These are phyloP conservation scores for Fregetta grallaria DNA, from an alignment of 2,113 vertebrate species.

Conservation along the genomic window DNA sequence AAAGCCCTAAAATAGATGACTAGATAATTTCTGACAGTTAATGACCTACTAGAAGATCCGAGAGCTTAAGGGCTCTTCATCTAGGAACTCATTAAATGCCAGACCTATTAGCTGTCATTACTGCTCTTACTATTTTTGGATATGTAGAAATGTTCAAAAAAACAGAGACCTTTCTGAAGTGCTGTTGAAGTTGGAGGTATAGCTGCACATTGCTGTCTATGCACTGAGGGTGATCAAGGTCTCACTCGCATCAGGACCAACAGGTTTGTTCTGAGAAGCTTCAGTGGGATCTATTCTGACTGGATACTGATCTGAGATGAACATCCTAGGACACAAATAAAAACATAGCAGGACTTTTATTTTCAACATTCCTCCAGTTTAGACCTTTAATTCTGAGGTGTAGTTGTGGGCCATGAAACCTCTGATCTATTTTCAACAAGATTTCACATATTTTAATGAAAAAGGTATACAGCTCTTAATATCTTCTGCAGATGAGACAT, in stretches of 20 bases:
- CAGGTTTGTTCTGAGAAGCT: neutral
- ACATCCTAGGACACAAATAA: neutral
- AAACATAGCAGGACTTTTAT: neutral
- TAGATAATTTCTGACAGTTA: constrained; percentile 37
- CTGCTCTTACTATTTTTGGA: neutral
- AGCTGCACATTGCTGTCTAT: neutral
- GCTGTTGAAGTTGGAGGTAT: neutral
- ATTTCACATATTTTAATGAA: neutral
- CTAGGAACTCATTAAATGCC: neutral
- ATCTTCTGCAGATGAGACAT: neutral
- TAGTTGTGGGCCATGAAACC: neutral
- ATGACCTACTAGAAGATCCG: neutral
- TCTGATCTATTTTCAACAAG: neutral
- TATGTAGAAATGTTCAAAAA: neutral
- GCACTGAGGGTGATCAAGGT: neutral
- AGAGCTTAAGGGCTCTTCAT: constrained; percentile 20
- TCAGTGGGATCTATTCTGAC: neutral
- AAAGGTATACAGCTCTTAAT: neutral
- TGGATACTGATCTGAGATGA: neutral
- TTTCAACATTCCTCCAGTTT: neutral
- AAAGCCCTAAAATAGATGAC: neutral
- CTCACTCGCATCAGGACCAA: neutral
- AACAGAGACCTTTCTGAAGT: neutral
- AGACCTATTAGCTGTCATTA: neutral
- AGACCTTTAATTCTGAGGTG: neutral